Evolutionary conservation across 2,113 vertebrate genomes (phyloP), one percentile per base, ranked within the genome.

Genomic region (Otis tarda): DNA sequence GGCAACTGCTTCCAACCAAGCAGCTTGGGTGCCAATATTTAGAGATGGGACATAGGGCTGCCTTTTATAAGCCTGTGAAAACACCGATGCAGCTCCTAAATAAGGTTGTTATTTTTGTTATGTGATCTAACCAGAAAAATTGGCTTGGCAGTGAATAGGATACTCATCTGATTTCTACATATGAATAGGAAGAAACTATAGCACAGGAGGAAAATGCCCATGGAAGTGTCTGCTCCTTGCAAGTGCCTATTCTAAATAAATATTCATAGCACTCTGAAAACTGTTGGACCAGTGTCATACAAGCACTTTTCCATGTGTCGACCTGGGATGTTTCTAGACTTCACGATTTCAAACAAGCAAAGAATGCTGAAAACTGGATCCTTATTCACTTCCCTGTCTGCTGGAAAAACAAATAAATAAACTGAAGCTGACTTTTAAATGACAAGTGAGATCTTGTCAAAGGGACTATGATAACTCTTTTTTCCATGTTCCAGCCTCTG

Each of bases 51-150:
- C 80, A 96, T 89, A 95, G 81, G 39, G 52, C 77, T 90, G 92
- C 73, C 77, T 95, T 96, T 87, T 95, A 86, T 85, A 84, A 77
- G 33, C 14, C 80, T 84, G 39, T 37, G 94, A 82, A 84, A 92
- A 87, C 33, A 90, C 25, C 1, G 6, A 12, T 53, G 71, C 43
- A 79, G 37, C 43, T 94, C 65, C 73, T 89, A 89, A 94, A 79
- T 41, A 67, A 71, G 28, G 19, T 74, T 82, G 69, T 69, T 93
- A 76, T 73, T 96, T 92, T 77, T 83, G 41, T 68, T 91, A 30
- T 45, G 45, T 76, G 49, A 82, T 47, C 74, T 78, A 47, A 85
- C 60, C 35, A 55, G 70, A 83, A 71, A 89, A 93, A 89, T 18
- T 90, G 91, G 30, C 90, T 59, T 57, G 0, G 11, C 33, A 89